These are phyloP conservation scores for Nysson spinosus DNA, from an alignment of 2,888 invertebrate species.

Conservation along the genomic window DNA sequence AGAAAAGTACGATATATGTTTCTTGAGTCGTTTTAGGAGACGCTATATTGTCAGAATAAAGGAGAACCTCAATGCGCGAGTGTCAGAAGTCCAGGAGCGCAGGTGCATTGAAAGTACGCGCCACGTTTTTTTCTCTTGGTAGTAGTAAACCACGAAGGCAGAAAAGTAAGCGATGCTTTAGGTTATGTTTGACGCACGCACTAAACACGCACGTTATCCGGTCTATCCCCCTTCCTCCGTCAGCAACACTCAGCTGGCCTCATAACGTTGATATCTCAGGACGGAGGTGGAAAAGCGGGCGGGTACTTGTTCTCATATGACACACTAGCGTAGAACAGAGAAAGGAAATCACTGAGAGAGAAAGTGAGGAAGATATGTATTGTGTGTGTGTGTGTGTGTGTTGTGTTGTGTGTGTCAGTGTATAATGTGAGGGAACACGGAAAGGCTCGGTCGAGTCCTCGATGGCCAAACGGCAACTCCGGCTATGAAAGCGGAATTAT, in stretches of 20 bases:
- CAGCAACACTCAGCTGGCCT: conserved; percentile 52
- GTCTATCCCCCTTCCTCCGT: conserved; percentile 48
- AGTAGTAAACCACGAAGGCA: conserved; percentile 5
- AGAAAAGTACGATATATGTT: not conserved
- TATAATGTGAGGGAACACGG: conserved; percentile 35
- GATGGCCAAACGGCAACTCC: conserved; percentile 33
- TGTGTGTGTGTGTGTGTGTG: too few species aligned
- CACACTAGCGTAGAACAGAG: conserved; percentile 35
- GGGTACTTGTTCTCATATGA: conserved; percentile 40
- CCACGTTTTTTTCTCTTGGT: conserved; percentile 17
- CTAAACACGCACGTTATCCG: conserved; percentile 39
- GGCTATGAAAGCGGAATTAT: conserved; percentile 23
- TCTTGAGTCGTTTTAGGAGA: not conserved
- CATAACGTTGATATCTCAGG: conserved; percentile 35
- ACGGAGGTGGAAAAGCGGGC: conserved; percentile 34
- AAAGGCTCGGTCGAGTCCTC: conserved; percentile 42
- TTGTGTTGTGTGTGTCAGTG: too few species aligned
- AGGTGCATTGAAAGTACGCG: conserved; percentile 1
- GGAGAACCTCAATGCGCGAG: not conserved
- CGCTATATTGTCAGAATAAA: conserved; percentile 5
- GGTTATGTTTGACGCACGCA: conserved; percentile 48
- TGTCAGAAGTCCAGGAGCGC: not conserved
- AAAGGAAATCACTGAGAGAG: conserved; percentile 23
- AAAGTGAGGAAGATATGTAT: too few species aligned
- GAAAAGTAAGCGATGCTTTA: conserved; percentile 17